Evolutionary conservation across 2,888 invertebrate species (phyloP), one percentile per base, ranked within the genome.

Genomic region (Timema podura): DNA sequence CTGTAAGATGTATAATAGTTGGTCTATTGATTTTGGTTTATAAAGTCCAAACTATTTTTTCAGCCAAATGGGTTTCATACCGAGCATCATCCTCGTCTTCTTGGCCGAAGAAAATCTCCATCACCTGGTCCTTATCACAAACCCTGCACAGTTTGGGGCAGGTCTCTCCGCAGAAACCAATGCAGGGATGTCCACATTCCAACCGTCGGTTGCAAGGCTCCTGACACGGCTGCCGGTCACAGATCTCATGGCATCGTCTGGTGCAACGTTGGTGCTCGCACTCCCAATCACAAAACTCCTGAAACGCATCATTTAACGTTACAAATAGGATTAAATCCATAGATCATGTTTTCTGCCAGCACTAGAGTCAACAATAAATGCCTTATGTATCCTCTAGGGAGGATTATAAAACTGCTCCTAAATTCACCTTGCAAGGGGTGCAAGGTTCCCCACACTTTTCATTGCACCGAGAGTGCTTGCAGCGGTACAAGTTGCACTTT

Each of bases 141-240:
- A 77, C 65, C 47, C 82, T 79, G 80, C 91, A 91, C 67, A 86
- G 76, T 48, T 79, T 79, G 15, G 88, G 89, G 79, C 90, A 91
- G 9, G 83, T 83, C 79, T 91, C 91, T n/a, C 89, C 89, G 81
- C 91, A 91, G 67, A 89, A 83, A 11, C 91, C 90, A 77, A 88
- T 83, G 80, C 91, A 89, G n/a, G 77, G 77, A 80, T 90, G 90
- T 0, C 82, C 81, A 80, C 91, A 91, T 51, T 75, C 67, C 73
- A 83, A 79, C 16, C 15, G 30, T 70, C 75, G 76, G 15, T 68
- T 11, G 77, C 87, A 87, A 10, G 81, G 79, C 77, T 79, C 76
- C 30, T 72, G 73, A 77, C 87, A 87, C 13, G 85, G 82, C 61
- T 77, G 73, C 5, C 82, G 80, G 68, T 77, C 68, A 78, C 87